Conservation (phyloP, 2,797 vertebrate genomes). For the Tiaroga cobitis region DNA sequence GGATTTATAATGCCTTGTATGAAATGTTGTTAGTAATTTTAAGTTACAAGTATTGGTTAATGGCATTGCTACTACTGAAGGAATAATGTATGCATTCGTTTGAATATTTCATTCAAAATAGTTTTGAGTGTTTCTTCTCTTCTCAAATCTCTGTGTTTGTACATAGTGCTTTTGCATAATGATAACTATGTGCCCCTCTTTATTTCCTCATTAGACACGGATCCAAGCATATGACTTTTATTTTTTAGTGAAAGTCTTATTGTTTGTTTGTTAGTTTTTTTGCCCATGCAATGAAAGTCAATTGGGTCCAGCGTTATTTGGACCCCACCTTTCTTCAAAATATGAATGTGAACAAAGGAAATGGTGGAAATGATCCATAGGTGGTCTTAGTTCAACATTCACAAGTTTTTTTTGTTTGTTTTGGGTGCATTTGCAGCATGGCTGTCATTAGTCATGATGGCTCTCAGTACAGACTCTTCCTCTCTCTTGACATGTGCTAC, state of each 20-base stretch:
- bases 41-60: background rate
- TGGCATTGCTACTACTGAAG: background rate
- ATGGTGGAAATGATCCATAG: background rate
- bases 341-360: no score
- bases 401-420: background rate
- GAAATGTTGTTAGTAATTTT: background rate
- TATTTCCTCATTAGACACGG: background rate
- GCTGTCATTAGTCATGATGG: conserved; percentile 25
- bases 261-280: background rate
- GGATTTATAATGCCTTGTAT: conserved; percentile 4
- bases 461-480: conserved; percentile 7
- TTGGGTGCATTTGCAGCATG: background rate
- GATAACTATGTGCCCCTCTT: background rate
- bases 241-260: background rate
- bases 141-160: background rate
- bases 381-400: background rate
- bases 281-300: background rate
- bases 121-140: background rate
- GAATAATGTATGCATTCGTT: background rate
- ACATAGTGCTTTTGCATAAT: background rate
- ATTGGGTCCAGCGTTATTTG: background rate
- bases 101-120: background rate
- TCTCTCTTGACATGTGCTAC: conserved; percentile 21
- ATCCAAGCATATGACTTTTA: background rate
- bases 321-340: background rate